These are phyloP conservation scores for Asobara japonica DNA, from an alignment of 1,140 invertebrate genomes.

Conservation along the genomic window DNA sequence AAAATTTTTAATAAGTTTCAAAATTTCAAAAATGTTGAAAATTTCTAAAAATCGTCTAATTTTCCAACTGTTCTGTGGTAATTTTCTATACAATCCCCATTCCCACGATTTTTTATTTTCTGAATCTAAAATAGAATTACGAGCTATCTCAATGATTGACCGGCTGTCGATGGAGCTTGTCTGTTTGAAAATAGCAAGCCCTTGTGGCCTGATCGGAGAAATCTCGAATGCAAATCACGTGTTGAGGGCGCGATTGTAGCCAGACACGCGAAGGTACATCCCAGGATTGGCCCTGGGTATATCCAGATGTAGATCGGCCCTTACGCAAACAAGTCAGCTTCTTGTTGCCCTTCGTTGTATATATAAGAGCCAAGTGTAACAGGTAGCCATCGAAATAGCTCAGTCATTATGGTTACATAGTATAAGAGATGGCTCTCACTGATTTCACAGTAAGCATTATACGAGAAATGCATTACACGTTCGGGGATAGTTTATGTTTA, in stretches of 20 bases:
- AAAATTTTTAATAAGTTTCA: too few relatives aligned
- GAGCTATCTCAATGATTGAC: too few relatives aligned
- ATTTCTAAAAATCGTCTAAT: too few relatives aligned
- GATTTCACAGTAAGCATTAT: constrained; percentile 16
- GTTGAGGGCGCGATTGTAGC: constrained; percentile 40
- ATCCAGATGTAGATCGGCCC: constrained; percentile 3
- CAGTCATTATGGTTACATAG: constrained; percentile 15
- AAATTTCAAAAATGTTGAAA: too few relatives aligned
- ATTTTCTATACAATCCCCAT: too few relatives aligned
- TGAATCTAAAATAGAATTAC: too few relatives aligned
- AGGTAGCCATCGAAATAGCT: constrained; percentile 9
- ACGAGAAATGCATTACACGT: background rate
- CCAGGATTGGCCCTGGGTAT: background rate
- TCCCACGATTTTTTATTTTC: too few relatives aligned
- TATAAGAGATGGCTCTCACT: constrained; percentile 11
- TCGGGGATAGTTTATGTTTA: background rate
- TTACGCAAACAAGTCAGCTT: constrained; percentile 12
- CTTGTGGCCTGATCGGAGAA: constrained; percentile 30
- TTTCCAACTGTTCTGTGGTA: too few relatives aligned
- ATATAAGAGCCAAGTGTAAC: constrained; percentile 8
- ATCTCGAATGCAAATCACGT: constrained; percentile 44
- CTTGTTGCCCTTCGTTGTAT: constrained; percentile 2
- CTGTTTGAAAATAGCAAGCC: background rate
- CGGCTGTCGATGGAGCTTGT: background rate
- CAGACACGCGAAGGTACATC: constrained; percentile 38